Conservation (phyloP, 2,888 invertebrate genomes). For the Operophtera brumata region DNA sequence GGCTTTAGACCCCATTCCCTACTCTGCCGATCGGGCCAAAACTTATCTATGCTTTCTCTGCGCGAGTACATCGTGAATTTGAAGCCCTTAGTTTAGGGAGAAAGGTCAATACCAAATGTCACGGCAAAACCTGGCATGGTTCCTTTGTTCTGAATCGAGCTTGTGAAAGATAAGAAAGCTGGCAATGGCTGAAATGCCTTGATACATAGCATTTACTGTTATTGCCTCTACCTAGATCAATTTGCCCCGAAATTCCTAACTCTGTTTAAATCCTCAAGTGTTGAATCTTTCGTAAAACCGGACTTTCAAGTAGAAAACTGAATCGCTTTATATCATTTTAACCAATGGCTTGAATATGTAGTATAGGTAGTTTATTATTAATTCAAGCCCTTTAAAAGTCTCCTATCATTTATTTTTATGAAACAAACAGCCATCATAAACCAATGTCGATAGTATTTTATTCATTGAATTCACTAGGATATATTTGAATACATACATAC, state of each 20-base stretch:
- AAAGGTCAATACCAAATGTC: not conserved
- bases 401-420: not conserved
- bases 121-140: not conserved
- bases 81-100: not conserved
- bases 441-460: no score
- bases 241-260: slow-evolving; percentile 14
- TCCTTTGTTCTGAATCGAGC: not conserved
- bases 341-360: not conserved
- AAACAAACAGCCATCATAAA: no score
- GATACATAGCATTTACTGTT: slow-evolving; percentile 19
- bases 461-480: no score
- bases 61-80: no score
- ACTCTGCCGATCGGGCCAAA: not conserved
- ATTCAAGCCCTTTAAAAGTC: not conserved
- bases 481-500: no score
- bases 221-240: slow-evolving; percentile 9
- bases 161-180: not conserved
- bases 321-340: not conserved
- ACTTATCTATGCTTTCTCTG: no score
- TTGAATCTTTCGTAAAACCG: not conserved
- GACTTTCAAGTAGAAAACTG: not conserved
- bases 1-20: not conserved
- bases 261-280: not conserved
- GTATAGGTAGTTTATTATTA: no score
- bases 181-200: slow-evolving; percentile 2